Base-by-base conservation (phyloP, 2,797 vertebrate genomes). In the Crocodylus rhombifer region DNA sequence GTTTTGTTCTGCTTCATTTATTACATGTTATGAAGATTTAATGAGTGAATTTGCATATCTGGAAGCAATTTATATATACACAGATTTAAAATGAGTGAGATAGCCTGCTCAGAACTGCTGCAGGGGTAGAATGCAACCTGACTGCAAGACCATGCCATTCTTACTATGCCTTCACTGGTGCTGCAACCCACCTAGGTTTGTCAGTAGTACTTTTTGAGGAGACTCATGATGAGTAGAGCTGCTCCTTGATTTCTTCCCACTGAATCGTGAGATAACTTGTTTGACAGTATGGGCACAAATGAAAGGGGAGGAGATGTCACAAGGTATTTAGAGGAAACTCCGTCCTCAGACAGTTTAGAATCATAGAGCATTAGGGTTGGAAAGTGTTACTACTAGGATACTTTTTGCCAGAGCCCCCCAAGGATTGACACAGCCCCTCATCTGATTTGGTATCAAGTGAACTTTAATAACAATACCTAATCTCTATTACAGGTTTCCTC, bases 21-120 rank as follows among this genome's bases (percentile, higher is more conserved):
- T 89, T 87, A 93, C 84, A 85, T 69, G 33, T 80, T 78, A 82
- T 62, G 83, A 95, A 92, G 91, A 80, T 90, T 91, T 82, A 92
- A 94, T 78, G 88, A 94, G 69, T 90, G 85, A 63, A 36, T 86
- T 95, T 92, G 33, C 92, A 92, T 94, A 84, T 84, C 63, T 91
- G 87, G 91, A 93, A 95, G 93, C 90, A 95, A 93, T 71, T 90
- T 17, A 3, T 82, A 79, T 87, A 95, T 93, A 90, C 64, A 86
- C 89, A 83, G 55, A 82, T 91, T 95, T 78, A 0, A 0, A 56
- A 82, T 92, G 80, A 95, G 95, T 86, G 87, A 6, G 90, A 85
- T 95, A 69, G 85, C 81, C 90, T 93, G 42, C 61, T 16, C 28
- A 73, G 61, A 51, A 51, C 42, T 65, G 58, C 42, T 73, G 84